Evolutionary conservation across 1,140 invertebrate species (phyloP).

Genomic region (Bombus cullumanus): DNA sequence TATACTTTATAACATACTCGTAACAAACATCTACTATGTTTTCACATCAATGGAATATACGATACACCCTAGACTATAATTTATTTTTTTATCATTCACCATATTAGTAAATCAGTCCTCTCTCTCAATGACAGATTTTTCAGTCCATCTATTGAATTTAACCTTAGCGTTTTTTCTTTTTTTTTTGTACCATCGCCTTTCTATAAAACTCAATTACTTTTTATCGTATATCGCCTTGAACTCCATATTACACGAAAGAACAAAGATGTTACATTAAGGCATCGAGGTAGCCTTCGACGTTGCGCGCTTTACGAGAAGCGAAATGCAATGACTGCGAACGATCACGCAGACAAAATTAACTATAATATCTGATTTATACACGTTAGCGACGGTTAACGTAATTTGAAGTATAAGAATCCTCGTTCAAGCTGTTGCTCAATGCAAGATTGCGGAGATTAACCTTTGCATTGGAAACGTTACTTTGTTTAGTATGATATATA

Average conservation of each 20-base stretch:
- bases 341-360: background rate
- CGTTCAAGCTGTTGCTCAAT: slow-evolving; percentile 18
- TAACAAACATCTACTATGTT: too few relatives aligned
- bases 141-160: background rate
- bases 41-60: too few relatives aligned
- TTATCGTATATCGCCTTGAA: slow-evolving; percentile 23
- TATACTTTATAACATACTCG: too few relatives aligned
- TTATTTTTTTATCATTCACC: too few relatives aligned
- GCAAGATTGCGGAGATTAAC: slow-evolving; percentile 19
- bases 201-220: slow-evolving; percentile 12
- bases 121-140: background rate
- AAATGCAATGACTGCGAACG: background rate
- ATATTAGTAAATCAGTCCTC: background rate
- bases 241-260: background rate
- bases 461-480: background rate
- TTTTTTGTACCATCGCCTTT: background rate
- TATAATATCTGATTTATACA: slow-evolving; percentile 1
- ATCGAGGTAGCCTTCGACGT: background rate
- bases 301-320: background rate
- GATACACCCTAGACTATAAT: too few relatives aligned
- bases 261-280: background rate
- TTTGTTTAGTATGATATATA: background rate
- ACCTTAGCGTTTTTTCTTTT: background rate
- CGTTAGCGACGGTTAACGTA: background rate
- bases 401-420: slow-evolving; percentile 10